phyloP scores from a whole-genome alignment of 1,140 invertebrate species.

The Achroia grisella region DNA sequence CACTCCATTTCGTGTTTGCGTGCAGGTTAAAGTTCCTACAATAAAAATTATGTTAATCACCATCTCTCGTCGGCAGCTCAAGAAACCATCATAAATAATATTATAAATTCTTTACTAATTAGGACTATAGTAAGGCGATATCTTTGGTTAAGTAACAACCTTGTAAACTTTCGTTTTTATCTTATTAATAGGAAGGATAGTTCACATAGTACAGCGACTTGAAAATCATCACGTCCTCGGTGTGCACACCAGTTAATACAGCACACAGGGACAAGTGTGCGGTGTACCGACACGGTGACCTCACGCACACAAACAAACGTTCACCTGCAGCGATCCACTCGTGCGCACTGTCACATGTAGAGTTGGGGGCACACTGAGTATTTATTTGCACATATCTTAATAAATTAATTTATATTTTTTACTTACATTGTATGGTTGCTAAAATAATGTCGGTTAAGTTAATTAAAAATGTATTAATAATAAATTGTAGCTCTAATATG shows the following conservation, averaged over 20 bases:
- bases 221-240: background rate
- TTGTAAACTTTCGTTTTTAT: constrained; percentile 3
- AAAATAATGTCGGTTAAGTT: no score
- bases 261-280: constrained; percentile 10
- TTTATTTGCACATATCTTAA: constrained; percentile 4
- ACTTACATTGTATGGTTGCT: no score
- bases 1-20: background rate
- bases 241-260: background rate
- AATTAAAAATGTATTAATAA: no score
- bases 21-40: no score
- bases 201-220: background rate
- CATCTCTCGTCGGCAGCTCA: constrained; percentile 7
- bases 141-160: background rate
- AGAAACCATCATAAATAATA: no score
- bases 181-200: background rate
- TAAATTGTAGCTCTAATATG: no score
- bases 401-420: no score
- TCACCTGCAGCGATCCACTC: constrained; percentile 59
- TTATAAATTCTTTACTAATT: no score
- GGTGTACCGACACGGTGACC: constrained; percentile 42
- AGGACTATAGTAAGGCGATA: no score
- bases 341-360: constrained; percentile 57
- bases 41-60: no score
- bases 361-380: constrained; percentile 18
- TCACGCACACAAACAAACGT: constrained; percentile 44